Conservation (phyloP, 2,797 vertebrate genomes). For the Synaphobranchus kaupii region DNA sequence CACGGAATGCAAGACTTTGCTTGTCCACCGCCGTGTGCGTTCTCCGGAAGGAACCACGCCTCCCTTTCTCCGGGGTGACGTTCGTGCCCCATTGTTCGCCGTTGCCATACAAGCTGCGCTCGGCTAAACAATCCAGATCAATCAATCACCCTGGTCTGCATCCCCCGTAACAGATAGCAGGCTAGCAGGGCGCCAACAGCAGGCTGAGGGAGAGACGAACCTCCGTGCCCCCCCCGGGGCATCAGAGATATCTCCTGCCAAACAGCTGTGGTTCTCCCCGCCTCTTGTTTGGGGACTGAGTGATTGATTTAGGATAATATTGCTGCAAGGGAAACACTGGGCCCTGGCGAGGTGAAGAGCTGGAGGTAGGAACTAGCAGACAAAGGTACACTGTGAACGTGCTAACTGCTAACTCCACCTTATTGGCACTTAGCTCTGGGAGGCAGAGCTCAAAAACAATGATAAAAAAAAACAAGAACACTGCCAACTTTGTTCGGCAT, state of each 20-base stretch:
- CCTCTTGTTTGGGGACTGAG: slow-evolving; percentile 30
- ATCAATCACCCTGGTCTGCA: slow-evolving; percentile 20
- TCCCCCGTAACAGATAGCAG: slow-evolving; percentile 16
- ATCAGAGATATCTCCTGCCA: slow-evolving; percentile 29
- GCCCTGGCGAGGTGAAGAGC: slow-evolving; percentile 18
- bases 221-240: background rate
- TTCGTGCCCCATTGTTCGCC: slow-evolving; percentile 16
- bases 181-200: background rate
- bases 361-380: slow-evolving; percentile 20
- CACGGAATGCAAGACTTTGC: slow-evolving; percentile 17
- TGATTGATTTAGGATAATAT: slow-evolving; percentile 37
- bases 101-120: background rate
- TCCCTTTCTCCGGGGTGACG: slow-evolving; percentile 3
- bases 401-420: slow-evolving; percentile 16
- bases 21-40: slow-evolving; percentile 22
- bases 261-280: slow-evolving; percentile 33
- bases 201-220: background rate
- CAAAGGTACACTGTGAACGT: slow-evolving; percentile 18
- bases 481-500: slow-evolving; percentile 25
- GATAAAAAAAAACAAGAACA: slow-evolving; percentile 12
- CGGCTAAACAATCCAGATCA: slow-evolving; percentile 30
- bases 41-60: background rate
- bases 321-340: slow-evolving; percentile 25
- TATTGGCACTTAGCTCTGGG: background rate
- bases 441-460: slow-evolving; percentile 1